phyloP scores from a whole-genome alignment of 30 jellyfish, hydroid and myxozoan genomes.

The Hydractinia echinata region DNA sequence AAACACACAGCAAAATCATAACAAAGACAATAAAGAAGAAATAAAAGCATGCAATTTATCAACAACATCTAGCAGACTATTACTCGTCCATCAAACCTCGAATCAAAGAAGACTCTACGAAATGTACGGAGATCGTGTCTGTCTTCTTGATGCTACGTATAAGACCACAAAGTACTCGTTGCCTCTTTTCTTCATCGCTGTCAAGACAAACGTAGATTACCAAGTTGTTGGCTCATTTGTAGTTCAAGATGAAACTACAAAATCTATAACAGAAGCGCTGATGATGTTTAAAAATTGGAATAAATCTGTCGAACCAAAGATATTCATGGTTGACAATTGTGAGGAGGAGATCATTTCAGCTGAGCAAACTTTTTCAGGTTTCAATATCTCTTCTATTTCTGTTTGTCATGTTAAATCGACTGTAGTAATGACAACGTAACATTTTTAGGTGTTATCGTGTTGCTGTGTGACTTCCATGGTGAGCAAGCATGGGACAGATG shows the following conservation, averaged over 20 bases:
- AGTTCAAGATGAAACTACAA: background rate
- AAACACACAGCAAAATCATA: background rate
- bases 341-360: background rate
- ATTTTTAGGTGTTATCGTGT: background rate
- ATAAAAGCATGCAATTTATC: background rate
- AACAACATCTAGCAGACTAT: background rate
- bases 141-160: no score
- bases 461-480: slow-evolving; percentile 6
- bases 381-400: background rate
- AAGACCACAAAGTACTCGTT: no score
- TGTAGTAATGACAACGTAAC: background rate
- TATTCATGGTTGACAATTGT: background rate
- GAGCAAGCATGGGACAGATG: slow-evolving; percentile 6
- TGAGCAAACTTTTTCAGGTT: background rate
- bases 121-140: background rate
- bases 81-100: background rate
- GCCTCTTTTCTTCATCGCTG: no score
- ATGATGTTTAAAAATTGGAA: background rate
- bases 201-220: no score
- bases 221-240: no score
- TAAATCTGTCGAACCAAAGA: background rate
- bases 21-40: background rate
- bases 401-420: background rate
- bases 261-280: background rate
- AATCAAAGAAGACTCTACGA: background rate